A percentile compares a stretch with the other conserved stretches of the same genome.
Evolutionary conservation across 2,797 vertebrate species (phyloP).

Genomic region (Aplochiton taeniatus): DNA sequence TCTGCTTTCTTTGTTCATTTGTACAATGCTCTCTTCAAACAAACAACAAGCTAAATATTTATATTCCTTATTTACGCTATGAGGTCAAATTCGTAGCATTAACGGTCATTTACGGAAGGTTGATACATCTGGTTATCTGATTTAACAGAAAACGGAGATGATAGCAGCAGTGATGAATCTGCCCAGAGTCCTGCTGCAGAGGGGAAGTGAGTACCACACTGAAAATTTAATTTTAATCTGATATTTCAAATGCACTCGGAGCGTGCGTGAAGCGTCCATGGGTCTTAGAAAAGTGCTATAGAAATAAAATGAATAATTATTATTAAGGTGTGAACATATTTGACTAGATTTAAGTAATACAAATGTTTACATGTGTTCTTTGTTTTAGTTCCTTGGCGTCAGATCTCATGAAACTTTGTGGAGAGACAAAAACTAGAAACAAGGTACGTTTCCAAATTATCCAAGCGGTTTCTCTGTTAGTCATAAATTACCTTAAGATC

Average conservation of each 20-base stretch:
- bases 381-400: conserved; percentile 82
- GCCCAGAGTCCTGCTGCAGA: conserved; percentile 90
- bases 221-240: background rate
- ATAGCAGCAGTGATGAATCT: conserved; percentile 95
- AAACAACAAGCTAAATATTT: background rate
- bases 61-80: background rate
- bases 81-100: background rate
- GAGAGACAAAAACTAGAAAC: conserved; percentile 89
- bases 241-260: background rate
- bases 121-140: conserved; percentile 20
- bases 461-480: background rate
- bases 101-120: background rate
- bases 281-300: too few relatives aligned
- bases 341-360: too few relatives aligned
- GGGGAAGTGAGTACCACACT: conserved; percentile 80
- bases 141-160: conserved; percentile 86
- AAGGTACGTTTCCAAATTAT: conserved; percentile 89
- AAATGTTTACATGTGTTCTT: conserved; percentile 17
- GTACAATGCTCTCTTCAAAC: conserved; percentile 24
- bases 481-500: too few relatives aligned
- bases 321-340: too few relatives aligned
- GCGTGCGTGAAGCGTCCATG: too few relatives aligned
- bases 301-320: too few relatives aligned
- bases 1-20: conserved; percentile 56
- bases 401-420: conserved; percentile 93